These are phyloP conservation scores for Megalurothrips usitatus DNA, from an alignment of 2,888 invertebrate species.

Conservation along the genomic window DNA sequence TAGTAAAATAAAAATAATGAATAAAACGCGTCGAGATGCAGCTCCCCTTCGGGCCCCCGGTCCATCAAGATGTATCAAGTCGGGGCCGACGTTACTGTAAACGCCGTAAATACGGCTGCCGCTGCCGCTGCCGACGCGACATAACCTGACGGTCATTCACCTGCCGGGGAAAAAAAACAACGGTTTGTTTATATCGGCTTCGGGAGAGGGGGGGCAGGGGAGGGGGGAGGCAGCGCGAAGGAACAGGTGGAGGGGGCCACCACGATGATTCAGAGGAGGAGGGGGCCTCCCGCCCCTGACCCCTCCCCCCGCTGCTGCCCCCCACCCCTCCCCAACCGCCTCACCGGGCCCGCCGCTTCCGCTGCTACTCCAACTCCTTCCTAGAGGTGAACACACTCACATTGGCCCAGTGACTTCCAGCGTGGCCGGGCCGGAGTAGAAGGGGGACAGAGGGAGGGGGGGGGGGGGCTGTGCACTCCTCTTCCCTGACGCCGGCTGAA, in stretches of 20 bases:
- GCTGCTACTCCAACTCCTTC: background rate
- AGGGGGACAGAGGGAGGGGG: background rate
- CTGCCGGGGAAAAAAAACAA: slow-evolving; percentile 25
- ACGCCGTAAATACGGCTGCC: background rate
- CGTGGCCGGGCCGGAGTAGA: background rate
- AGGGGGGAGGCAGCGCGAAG: background rate
- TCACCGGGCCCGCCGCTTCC: background rate
- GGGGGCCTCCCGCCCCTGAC: background rate
- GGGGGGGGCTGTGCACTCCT: no score
- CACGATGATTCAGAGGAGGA: slow-evolving; percentile 4
- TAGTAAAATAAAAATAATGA: no score
- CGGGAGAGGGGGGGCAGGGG: background rate
- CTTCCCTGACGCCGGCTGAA: no score
- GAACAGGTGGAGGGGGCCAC: background rate
- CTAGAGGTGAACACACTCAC: slow-evolving; percentile 20
- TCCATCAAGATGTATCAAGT: background rate
- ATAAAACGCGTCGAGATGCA: no score
- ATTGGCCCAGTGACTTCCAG: slow-evolving; percentile 23
- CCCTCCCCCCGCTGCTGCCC: background rate
- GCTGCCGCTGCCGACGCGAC: background rate
- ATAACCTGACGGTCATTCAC: slow-evolving; percentile 9
- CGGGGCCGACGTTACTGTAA: background rate
- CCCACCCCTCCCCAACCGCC: background rate
- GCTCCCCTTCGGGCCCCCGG: background rate
- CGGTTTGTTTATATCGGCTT: slow-evolving; percentile 24